Conservation (phyloP, 1,140 invertebrate species). For the Orius insidiosus region DNA sequence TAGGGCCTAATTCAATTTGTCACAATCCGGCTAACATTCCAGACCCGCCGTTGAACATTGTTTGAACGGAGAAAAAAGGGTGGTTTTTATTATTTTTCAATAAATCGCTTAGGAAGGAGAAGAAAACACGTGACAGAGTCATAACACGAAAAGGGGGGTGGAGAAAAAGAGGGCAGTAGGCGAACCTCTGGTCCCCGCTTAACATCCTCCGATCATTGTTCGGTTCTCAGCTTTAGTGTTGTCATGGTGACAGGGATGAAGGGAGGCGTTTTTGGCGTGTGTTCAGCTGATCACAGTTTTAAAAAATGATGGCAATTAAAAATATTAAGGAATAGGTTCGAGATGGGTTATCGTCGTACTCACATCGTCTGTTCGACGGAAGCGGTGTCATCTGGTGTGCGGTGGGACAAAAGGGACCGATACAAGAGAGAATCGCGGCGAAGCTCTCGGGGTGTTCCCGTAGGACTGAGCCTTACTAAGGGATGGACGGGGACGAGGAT, state of each 20-base stretch:
- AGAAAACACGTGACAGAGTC: too few species aligned
- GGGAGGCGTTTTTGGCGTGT: background rate
- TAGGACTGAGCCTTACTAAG: slow-evolving; percentile 7
- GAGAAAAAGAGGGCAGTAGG: too few species aligned
- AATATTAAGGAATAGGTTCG: background rate
- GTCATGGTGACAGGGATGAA: background rate
- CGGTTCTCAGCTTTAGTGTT: background rate
- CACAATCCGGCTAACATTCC: too few species aligned
- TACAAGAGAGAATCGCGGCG: background rate
- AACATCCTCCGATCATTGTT: too few species aligned
- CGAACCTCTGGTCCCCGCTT: too few species aligned
- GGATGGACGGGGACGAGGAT: background rate
- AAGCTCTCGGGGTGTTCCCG: slow-evolving; percentile 8
- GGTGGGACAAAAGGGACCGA: background rate
- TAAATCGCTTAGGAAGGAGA: too few species aligned
- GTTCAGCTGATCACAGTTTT: background rate
- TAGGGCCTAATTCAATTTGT: too few species aligned
- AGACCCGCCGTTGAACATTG: too few species aligned
- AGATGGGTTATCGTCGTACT: background rate
- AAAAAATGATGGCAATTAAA: background rate
- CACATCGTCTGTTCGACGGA: slow-evolving; percentile 1
- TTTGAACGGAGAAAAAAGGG: too few species aligned
- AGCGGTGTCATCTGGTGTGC: slow-evolving; percentile 9
- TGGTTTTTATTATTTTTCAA: too few species aligned
- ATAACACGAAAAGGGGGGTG: too few species aligned